Conservation (phyloP, 1,140 invertebrate species). For the Rhagoletis pomonella region DNA sequence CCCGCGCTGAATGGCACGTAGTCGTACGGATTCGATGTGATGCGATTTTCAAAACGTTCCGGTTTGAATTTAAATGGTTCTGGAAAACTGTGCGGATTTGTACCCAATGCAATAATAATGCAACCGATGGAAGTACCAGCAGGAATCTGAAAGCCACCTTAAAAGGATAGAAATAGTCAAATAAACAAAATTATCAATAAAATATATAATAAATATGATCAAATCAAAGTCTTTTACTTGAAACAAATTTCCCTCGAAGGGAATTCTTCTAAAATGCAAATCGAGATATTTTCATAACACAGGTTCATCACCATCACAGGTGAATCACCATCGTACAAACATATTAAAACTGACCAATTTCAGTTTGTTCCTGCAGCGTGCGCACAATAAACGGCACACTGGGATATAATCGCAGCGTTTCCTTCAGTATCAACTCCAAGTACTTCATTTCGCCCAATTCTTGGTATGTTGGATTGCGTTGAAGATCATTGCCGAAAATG, state of each 20-base stretch:
- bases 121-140: slow-evolving; percentile 63
- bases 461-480: slow-evolving; percentile 74
- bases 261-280: neutral
- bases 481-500: slow-evolving; percentile 73
- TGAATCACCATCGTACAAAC: neutral
- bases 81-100: slow-evolving; percentile 76
- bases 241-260: too few species aligned
- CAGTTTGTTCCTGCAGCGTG: slow-evolving; percentile 57
- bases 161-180: neutral
- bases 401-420: slow-evolving; percentile 80
- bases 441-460: slow-evolving; percentile 81
- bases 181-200: too few species aligned
- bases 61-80: slow-evolving; percentile 85
- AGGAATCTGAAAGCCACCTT: slow-evolving; percentile 63
- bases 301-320: neutral
- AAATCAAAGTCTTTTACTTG: too few species aligned
- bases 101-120: slow-evolving; percentile 60
- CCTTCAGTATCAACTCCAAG: slow-evolving; percentile 80
- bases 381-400: slow-evolving; percentile 81
- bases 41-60: slow-evolving; percentile 80
- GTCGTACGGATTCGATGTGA: slow-evolving; percentile 73
- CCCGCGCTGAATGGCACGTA: slow-evolving; percentile 79
- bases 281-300: neutral
- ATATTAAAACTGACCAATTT: slow-evolving; percentile 59
- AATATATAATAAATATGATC: too few species aligned